Conservation (phyloP, 2,797 vertebrate genomes). For the Lophotriccus pileatus region DNA sequence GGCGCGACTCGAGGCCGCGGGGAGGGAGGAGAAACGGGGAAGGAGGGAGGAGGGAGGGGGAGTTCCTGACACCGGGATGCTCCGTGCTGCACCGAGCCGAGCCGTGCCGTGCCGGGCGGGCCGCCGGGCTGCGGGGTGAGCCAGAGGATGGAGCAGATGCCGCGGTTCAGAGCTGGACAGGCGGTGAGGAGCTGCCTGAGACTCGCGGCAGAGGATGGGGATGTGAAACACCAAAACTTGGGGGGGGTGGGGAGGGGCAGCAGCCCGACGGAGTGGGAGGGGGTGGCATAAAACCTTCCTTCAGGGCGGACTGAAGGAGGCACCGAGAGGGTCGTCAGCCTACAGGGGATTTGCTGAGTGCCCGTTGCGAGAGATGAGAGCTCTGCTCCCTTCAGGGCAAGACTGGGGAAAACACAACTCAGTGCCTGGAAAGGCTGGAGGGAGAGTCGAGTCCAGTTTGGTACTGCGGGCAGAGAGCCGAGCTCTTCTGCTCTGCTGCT, state of each 20-base stretch:
- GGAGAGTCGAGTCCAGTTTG: accelerated
- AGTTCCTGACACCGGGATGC: not conserved
- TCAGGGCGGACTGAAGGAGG: not conserved
- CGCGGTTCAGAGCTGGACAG: not conserved
- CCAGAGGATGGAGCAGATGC: not conserved
- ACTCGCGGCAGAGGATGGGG: not conserved
- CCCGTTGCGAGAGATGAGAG: accelerated
- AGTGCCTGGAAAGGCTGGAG: not conserved
- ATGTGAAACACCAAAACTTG: not conserved
- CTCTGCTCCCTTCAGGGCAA: not conserved
- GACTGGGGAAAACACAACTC: not conserved
- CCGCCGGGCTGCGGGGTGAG: not conserved
- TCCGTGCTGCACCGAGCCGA: not conserved
- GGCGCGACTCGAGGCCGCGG: slow-evolving; percentile 62
- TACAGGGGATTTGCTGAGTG: not conserved
- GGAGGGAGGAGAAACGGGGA: not conserved
- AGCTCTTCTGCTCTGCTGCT: not conserved
- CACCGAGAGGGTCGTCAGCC: accelerated
- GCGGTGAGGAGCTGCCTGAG: not conserved
- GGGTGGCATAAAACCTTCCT: not conserved
- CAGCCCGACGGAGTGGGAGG: not conserved
- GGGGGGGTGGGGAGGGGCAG: not conserved
- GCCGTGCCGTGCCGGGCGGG: not conserved
- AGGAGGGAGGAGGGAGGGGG: not conserved
- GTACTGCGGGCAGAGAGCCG: not conserved